phyloP scores from a whole-genome alignment of 2,797 vertebrate species.

The Paedocypris micromegethes region DNA sequence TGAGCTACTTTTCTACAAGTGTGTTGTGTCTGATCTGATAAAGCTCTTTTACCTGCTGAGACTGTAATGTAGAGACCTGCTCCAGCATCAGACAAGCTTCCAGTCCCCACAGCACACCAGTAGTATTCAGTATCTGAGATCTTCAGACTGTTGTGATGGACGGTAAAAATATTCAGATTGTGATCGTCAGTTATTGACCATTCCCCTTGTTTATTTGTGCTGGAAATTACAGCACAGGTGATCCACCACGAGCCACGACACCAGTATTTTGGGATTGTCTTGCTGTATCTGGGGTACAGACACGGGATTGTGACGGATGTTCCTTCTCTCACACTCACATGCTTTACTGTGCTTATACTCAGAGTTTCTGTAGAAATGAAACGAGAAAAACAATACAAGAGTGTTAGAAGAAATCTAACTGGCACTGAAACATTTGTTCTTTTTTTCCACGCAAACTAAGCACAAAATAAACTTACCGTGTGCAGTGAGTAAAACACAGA shows the following conservation, averaged over 20 bases:
- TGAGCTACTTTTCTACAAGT: not conserved
- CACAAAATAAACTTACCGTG: no score
- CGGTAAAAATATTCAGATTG: conserved; percentile 27
- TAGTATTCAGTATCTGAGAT: conserved; percentile 2
- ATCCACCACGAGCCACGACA: not conserved
- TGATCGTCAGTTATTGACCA: conserved; percentile 33
- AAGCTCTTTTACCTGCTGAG: conserved; percentile 16
- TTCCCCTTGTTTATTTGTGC: not conserved
- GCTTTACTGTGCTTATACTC: conserved; percentile 22
- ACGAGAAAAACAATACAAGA: no score
- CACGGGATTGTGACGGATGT: conserved; percentile 34
- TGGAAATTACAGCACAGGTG: conserved; percentile 5
- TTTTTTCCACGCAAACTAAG: no score
- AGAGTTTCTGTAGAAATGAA: conserved; percentile 13
- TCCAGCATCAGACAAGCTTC: accelerated
- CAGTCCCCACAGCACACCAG: conserved; percentile 34
- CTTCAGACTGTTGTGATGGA: conserved; percentile 14
- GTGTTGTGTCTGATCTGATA: not conserved
- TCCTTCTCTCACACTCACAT: conserved; percentile 10
- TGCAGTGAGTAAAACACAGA: conserved; percentile 10
- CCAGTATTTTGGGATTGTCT: conserved; percentile 38
- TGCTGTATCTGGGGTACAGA: conserved; percentile 36
- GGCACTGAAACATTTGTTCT: no score
- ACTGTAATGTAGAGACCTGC: conserved; percentile 14
- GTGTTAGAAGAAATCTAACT: no score